Percentiles rank a stretch among this genome's conserved stretches.
Conservation (phyloP, 2,797 vertebrate species). For the Graptemys geographica region DNA sequence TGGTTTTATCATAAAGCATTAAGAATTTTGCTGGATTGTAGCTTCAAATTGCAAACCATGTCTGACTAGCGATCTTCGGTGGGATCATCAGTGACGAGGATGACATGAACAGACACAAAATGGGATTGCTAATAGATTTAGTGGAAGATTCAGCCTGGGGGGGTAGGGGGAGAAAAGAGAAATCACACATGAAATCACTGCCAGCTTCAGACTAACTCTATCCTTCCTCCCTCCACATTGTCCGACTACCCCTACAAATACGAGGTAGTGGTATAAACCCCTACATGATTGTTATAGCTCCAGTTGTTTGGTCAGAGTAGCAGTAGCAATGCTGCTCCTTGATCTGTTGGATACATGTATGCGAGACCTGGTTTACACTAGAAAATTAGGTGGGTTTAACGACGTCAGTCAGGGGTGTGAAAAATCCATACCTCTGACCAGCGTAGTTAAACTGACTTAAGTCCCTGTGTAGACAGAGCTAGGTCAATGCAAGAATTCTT, state of each 20-base stretch:
- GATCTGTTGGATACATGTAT: not conserved
- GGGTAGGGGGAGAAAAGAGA: not conserved
- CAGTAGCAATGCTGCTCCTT: not conserved
- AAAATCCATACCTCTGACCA: no score
- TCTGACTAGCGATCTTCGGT: not conserved
- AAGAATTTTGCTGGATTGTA: not conserved
- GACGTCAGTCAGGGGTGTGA: no score
- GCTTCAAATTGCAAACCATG: not conserved
- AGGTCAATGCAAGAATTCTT: no score
- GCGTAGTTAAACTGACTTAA: no score
- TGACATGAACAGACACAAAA: not conserved
- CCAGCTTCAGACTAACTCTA: accelerated
- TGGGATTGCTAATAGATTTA: not conserved
- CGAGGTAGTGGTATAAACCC: not conserved
- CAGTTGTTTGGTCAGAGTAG: not conserved
- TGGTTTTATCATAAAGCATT: not conserved
- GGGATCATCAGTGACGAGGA: not conserved
- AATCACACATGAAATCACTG: not conserved
- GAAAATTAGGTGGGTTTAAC: no score
- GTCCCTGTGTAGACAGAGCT: no score
- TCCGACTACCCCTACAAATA: accelerated
- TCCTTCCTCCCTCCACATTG: not conserved
- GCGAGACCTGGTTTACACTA: not conserved
- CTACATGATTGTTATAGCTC: not conserved
- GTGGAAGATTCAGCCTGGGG: not conserved